Percentiles rank a stretch among this genome's conserved stretches.
phyloP scores from a whole-genome alignment of 2,797 vertebrate genomes.

The Oophaga sylvatica region DNA sequence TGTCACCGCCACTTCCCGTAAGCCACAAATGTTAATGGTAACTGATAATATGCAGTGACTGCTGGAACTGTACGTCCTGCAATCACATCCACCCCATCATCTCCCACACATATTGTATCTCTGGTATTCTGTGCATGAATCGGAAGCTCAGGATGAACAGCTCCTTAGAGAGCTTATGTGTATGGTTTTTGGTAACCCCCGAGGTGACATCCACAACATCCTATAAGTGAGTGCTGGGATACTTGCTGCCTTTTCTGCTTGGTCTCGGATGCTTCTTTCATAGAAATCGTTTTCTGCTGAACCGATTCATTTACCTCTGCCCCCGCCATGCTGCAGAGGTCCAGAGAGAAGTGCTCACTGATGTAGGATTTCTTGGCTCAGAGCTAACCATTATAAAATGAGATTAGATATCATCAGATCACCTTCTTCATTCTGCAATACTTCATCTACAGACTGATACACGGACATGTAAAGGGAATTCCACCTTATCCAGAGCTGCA shows the following conservation, averaged over 20 bases:
- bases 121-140: not conserved
- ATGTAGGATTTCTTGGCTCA: not conserved
- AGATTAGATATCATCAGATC: not conserved
- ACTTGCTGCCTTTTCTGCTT: no score
- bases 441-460: not conserved
- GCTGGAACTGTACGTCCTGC: not conserved
- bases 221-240: no score
- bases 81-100: not conserved
- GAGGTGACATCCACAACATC: no score
- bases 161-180: no score
- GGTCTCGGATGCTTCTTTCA: no score
- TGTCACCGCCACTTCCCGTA: constrained; percentile 34
- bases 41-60: not conserved
- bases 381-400: not conserved
- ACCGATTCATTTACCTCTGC: not conserved
- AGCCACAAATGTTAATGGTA: not conserved
- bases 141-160: no score
- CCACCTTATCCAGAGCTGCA: no score
- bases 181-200: no score
- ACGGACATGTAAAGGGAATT: no score
- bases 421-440: not conserved
- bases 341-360: not conserved
- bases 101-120: not conserved
- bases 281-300: no score
- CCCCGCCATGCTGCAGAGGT: not conserved